These are phyloP conservation scores for Cherax destructor DNA, from an alignment of 1,140 invertebrate genomes.

Conservation along the genomic window DNA sequence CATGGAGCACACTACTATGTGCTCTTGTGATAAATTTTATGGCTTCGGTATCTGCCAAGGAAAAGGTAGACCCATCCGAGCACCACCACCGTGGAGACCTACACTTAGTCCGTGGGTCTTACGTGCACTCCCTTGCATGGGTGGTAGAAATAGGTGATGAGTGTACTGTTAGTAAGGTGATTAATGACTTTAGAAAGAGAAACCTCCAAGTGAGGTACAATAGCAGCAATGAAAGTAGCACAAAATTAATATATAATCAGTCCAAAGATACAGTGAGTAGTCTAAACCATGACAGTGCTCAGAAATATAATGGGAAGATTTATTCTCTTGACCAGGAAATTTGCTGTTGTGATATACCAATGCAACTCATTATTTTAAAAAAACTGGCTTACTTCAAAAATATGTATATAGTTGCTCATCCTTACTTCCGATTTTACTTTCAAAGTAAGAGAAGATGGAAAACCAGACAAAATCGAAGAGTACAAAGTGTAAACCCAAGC, in stretches of 20 bases:
- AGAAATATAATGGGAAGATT: neutral
- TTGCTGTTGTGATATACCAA: slow-evolving; percentile 3
- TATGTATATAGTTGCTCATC: slow-evolving; percentile 63
- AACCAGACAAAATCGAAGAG: slow-evolving; percentile 10
- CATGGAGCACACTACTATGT: neutral
- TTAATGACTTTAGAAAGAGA: neutral
- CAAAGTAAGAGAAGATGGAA: slow-evolving; percentile 23
- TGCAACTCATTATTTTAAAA: slow-evolving; percentile 58
- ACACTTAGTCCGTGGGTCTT: slow-evolving; percentile 32
- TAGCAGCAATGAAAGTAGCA: neutral
- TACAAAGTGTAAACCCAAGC: neutral
- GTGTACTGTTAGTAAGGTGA: neutral
- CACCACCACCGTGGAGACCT: slow-evolving; percentile 50
- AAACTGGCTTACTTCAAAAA: slow-evolving; percentile 45
- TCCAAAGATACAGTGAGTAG: neutral
- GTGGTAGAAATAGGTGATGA: slow-evolving; percentile 15
- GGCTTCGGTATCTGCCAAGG: neutral
- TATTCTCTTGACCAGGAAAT: neutral
- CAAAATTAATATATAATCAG: neutral
- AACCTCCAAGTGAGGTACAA: neutral
- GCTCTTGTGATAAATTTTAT: neutral
- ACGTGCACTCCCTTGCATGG: slow-evolving; percentile 64
- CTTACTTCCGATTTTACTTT: slow-evolving; percentile 48
- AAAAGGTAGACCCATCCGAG: slow-evolving; percentile 35
- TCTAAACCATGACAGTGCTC: neutral